These are phyloP conservation scores for Theonella swinhoei DNA, from an alignment of 37 sponge, comb jelly and placozoan genomes.

Conservation along the genomic window DNA sequence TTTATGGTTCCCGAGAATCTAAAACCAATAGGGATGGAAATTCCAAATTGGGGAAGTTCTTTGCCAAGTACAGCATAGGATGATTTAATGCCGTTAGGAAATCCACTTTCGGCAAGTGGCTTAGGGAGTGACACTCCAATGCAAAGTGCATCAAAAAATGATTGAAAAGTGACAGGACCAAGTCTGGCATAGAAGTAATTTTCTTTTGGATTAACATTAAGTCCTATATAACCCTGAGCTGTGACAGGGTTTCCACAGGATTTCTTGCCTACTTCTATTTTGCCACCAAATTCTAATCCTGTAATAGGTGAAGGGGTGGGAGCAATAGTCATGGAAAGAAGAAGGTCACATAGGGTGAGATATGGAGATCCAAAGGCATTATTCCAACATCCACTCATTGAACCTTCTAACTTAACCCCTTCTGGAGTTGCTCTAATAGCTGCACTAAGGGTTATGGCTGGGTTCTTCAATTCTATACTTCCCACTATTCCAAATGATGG, in stretches of 20 bases:
- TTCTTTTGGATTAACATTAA: conserved; percentile 4
- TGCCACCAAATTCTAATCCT: conserved; percentile 27
- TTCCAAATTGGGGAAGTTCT: neutral
- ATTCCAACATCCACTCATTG: conserved; percentile 42
- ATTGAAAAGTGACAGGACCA: neutral
- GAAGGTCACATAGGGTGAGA: conserved; percentile 20
- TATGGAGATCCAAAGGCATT: conserved; percentile 15
- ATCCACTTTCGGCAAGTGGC: conserved; percentile 31
- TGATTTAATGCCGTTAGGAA: conserved; percentile 17
- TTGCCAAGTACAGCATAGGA: conserved; percentile 9
- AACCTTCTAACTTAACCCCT: conserved; percentile 3
- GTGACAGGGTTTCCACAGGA: neutral
- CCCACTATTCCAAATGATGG: conserved; percentile 14
- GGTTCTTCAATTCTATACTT: neutral
- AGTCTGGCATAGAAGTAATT: conserved; percentile 40
- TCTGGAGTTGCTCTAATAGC: neutral
- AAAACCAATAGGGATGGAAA: conserved; percentile 23
- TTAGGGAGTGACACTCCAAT: conserved; percentile 4
- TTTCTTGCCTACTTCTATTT: neutral
- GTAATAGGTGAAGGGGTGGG: no score
- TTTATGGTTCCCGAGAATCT: conserved; percentile 26
- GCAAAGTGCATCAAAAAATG: conserved; percentile 25
- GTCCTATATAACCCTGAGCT: conserved; percentile 6
- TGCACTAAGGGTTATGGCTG: conserved; percentile 8
- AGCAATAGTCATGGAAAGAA: neutral